Evolutionary conservation across 2,888 invertebrate species (phyloP), one percentile per base, ranked within the genome.

Genomic region (Drosophila ustulata): DNA sequence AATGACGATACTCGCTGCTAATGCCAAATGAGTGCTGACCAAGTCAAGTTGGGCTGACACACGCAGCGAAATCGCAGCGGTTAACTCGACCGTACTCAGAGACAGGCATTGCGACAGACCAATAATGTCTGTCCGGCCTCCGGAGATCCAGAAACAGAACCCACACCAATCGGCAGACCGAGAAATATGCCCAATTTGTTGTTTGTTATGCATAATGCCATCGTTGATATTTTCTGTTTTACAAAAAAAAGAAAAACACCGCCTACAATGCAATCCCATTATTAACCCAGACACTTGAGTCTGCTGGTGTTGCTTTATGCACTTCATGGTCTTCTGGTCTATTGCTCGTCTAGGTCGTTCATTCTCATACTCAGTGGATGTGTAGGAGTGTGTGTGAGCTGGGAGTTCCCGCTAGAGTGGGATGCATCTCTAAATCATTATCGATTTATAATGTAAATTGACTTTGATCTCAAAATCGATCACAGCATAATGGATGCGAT

Each of bases 211-310:
- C 67, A 66, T 77, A 63, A 43, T 66, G 61, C 34, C 23, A 34
- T 56, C 61, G 62, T 56, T 61, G 70, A 52, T 69, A 56, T 49
- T 62, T 50, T 34, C 39, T 37, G 52, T 41, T 5, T 39, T 39
- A 1, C 52, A 32, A 34, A 61, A 37, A n/a, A 37, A 37, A 68
- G 18, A 70, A 57, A 65, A 58, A 66, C 73, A 68, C 79, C 86
- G 76, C 80, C 88, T 64, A 71, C 82, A 88, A 88, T 85, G 82
- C 79, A 73, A 68, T 70, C 58, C 57, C 75, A 84, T 84, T 82
- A 88, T 82, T 78, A 73, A 56, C 63, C 68, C 83, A 72, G 71
- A 72, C 82, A 83, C 82, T 83, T 85, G 86, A 83, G 74, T 78
- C 73, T 71, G 63, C 39, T 37, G 25, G 37, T 37, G 37, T 50